phyloP scores from a whole-genome alignment of 1,140 invertebrate species.

The Drosophila punjabiensis region DNA sequence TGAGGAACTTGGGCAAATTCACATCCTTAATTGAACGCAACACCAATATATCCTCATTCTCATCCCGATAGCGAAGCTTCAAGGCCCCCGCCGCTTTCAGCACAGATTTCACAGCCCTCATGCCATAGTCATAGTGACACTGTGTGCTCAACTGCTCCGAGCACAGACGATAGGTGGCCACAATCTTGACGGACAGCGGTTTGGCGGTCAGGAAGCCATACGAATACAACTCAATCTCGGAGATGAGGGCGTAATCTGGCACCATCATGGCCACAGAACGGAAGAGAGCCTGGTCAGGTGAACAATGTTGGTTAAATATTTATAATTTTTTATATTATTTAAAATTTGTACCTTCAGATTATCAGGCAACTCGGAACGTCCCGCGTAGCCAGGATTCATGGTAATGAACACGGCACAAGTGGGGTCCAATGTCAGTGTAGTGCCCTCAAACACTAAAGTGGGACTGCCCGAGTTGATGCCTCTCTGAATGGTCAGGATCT shows the following conservation, averaged over 20 bases:
- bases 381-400: slow-evolving; percentile 98
- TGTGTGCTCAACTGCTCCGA: slow-evolving; percentile 98
- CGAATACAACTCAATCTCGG: slow-evolving; percentile 97
- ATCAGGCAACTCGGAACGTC: slow-evolving; percentile 95
- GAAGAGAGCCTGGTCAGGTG: slow-evolving; percentile 91
- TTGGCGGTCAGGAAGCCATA: slow-evolving; percentile 96
- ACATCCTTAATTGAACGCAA: slow-evolving; percentile 96
- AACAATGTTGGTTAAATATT: background rate
- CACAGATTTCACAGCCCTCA: slow-evolving; percentile 95
- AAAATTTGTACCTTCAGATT: slow-evolving; percentile 92
- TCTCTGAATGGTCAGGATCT: slow-evolving; percentile 92
- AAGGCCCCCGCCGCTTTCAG: slow-evolving; percentile 95
- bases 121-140: slow-evolving; percentile 98
- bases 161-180: slow-evolving; percentile 96
- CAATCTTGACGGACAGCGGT: slow-evolving; percentile 96
- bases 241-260: slow-evolving; percentile 97
- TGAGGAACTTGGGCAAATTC: slow-evolving; percentile 96
- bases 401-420: slow-evolving; percentile 98
- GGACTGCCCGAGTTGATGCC: slow-evolving; percentile 91
- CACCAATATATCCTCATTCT: slow-evolving; percentile 93
- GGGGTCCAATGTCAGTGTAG: slow-evolving; percentile 94
- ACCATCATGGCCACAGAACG: slow-evolving; percentile 99
- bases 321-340: too few relatives aligned
- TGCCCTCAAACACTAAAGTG: slow-evolving; percentile 95
- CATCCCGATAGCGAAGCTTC: slow-evolving; percentile 95